Evolutionary conservation across 2,113 vertebrate genomes (phyloP), one percentile per base, ranked within the genome.

Genomic region (Hiodon tergisus): DNA sequence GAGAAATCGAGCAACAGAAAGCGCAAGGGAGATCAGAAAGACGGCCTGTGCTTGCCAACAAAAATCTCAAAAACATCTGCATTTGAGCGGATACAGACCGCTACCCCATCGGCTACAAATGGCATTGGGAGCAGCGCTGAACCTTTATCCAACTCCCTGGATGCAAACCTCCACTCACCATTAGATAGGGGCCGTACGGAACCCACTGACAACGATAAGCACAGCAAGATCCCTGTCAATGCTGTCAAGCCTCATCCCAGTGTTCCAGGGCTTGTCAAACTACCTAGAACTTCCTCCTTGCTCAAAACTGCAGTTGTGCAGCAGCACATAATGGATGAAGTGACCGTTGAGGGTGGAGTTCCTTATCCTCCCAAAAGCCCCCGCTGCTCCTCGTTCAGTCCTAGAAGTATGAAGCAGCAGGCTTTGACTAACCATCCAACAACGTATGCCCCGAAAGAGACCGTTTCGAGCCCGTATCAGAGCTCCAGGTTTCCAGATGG

Each of bases 1-100:
- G 96, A 98, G 81, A 96, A 95, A 82, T 70, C 91, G 74, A 87
- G 92, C 46, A 91, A 86, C 78, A 91, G 94, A 69, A 99, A 98
- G 80, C 93, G 93, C 58, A 91, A 93, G 77, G 88, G 86, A 0
- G 93, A 93, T 71, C 90, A 92, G 73, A 91, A 90, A 46, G 93
- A 94, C 0, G 92, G 87, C 69, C 88, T 87, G 65, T 90, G 89
- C 2, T 82, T 91, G 6, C 89, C 87, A 69, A 76, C 90, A 0
- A 97, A 95, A 79, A 86, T 88, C 74, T 86, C 91, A 81, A 95
- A 94, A 88, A 84, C 50, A 0, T 83, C 87, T n/a, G 89, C 85
- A 73, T 93, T 87, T 54, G 93, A 94, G 82, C 81, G 86, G 76
- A 86, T 87, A 63, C 90, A 92, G 55, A 93, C 91, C 82, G 90